A percentile compares a stretch with the other conserved stretches of the same genome.
phyloP scores from a whole-genome alignment of 2,113 vertebrate species.

The Melanotaenia duboulayi region DNA sequence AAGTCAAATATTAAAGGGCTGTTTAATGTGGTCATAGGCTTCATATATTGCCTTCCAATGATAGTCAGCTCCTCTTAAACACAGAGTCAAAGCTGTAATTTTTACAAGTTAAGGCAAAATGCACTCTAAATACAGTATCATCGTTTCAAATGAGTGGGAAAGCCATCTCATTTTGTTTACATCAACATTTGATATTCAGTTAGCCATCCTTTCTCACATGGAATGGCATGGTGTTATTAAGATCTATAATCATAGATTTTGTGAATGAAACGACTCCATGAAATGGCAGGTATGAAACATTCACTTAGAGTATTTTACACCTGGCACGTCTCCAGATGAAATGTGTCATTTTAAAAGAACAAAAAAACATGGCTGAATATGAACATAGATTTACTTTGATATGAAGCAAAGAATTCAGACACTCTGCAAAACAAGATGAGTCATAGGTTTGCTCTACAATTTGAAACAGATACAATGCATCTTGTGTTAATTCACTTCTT shows the following conservation, averaged over 20 bases:
- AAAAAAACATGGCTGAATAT: conserved; percentile 17
- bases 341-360: conserved; percentile 44
- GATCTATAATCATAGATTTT: conserved; percentile 81
- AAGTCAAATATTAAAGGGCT: conserved; percentile 82
- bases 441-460: conserved; percentile 22
- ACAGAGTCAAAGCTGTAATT: conserved; percentile 84
- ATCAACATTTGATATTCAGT: conserved; percentile 74
- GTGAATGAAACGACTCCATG: conserved; percentile 73
- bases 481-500: conserved; percentile 9
- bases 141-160: conserved; percentile 78
- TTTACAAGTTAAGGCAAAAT: conserved; percentile 86
- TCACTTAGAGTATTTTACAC: conserved; percentile 57
- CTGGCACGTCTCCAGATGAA: conserved; percentile 39
- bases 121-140: conserved; percentile 86
- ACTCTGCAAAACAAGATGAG: conserved; percentile 26
- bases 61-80: conserved; percentile 80
- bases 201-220: conserved; percentile 64
- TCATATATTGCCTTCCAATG: conserved; percentile 76
- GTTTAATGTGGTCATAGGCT: conserved; percentile 84
- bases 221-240: conserved; percentile 79
- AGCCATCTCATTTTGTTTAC: conserved; percentile 76
- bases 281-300: conserved; percentile 71
- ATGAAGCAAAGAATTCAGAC: conserved; percentile 17
- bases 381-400: conserved; percentile 36
- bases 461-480: neutral